Evolutionary conservation across 2,888 invertebrate genomes (phyloP), one percentile per base, ranked within the genome.

Genomic region (Morpho deidamia): DNA sequence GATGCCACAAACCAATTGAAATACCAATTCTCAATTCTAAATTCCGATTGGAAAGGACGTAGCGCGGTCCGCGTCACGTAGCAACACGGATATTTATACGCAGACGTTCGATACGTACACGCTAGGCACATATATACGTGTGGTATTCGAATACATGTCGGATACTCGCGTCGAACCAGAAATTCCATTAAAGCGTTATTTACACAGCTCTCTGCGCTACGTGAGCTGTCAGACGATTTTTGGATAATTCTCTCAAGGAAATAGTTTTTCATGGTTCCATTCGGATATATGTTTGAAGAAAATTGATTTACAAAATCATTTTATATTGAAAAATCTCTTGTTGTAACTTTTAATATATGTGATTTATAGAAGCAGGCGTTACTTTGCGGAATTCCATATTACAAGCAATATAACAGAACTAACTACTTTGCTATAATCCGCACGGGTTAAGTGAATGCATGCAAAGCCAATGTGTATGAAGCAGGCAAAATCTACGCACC

Each of bases 141-240:
- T 32, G 9, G 42, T 51, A 38, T 45, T 44, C 42, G 39, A 50
- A 55, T 50, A 55, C 52, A 53, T 55, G 51, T 49, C 58, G 44
- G 51, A 69, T 72, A 71, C 72, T 71, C 71, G 68, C 67, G 66
- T 68, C 67, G 68, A 71, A 67, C 67, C 74, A 76, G 79, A 79
- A 76, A 79, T 83, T 81, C 85, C 78, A 84, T 85, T 83, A 81
- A 76, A 74, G 61, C 72, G 76, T 76, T 86, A 85, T 84, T 85
- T 84, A 81, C 80, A 72, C 71, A 76, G 71, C 76, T 74, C 78
- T 82, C 72, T 59, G 62, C 64, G 64, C 65, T 72, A 72, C 76
- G 75, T 72, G 76, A 72, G 72, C 67, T 65, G 66, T 70, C 74
- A 56, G 54, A 51, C 59, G 60, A 55, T 57, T 65, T 60, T 57